phyloP scores from a whole-genome alignment of 2,113 vertebrate species.

The Pongo abelii region DNA sequence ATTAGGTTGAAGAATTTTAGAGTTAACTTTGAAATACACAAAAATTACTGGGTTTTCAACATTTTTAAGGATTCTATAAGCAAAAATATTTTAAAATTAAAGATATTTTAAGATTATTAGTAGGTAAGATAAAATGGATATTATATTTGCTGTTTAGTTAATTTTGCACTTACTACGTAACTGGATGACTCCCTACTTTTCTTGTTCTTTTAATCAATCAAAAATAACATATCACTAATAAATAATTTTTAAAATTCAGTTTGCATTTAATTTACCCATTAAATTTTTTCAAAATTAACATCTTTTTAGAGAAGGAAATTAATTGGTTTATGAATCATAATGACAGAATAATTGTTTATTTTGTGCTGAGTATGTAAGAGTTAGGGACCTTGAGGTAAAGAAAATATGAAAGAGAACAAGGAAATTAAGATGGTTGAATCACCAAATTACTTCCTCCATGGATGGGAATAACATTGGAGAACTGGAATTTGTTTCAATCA shows the following conservation, averaged over 20 bases:
- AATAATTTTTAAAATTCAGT: not conserved
- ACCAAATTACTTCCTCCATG: not conserved
- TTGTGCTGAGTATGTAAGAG: not conserved
- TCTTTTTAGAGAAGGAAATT: not conserved
- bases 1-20: not conserved
- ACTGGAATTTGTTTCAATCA: not conserved
- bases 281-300: not conserved
- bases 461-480: not conserved
- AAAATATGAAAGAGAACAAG: conserved; percentile 15
- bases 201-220: not conserved
- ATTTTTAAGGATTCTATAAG: not conserved
- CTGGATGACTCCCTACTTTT: not conserved
- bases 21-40: not conserved
- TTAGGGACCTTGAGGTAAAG: not conserved
- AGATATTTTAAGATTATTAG: not conserved
- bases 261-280: conserved; percentile 6
- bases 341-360: not conserved
- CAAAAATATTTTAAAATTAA: not conserved
- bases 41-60: not conserved
- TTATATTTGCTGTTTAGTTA: not conserved
- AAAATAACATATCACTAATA: not conserved
- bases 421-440: not conserved
- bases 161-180: not conserved
- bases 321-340: not conserved
- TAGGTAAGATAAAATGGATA: not conserved